Conservation (phyloP, 1,140 invertebrate species). For the Drosophila cardini region DNA sequence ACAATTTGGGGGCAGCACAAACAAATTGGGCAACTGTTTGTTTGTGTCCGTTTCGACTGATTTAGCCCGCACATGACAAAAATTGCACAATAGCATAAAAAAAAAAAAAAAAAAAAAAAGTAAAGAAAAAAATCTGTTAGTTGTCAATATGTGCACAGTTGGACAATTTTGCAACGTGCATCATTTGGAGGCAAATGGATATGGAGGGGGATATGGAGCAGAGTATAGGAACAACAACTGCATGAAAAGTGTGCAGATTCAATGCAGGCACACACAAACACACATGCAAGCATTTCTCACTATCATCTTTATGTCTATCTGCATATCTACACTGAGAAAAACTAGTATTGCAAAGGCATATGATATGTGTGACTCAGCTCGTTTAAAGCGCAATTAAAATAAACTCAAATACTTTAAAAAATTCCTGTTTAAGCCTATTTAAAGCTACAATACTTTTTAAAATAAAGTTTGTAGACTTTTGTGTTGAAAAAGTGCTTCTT, state of each 20-base stretch:
- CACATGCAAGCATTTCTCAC: conserved; percentile 12
- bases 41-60: conserved; percentile 61
- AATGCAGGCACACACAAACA: conserved; percentile 27
- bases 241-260: not conserved
- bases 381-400: too few relatives aligned
- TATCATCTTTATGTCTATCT: not conserved
- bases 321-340: too few relatives aligned
- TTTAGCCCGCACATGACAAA: conserved; percentile 72
- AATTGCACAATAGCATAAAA: conserved; percentile 56
- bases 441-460: too few relatives aligned
- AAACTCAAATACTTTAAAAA: too few relatives aligned
- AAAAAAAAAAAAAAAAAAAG: too few relatives aligned
- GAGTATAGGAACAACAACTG: conserved; percentile 39
- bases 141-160: conserved; percentile 64
- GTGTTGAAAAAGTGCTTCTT: too few relatives aligned
- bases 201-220: too few relatives aligned
- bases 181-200: conserved; percentile 53
- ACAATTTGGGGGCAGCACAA: conserved; percentile 13
- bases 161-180: conserved; percentile 64
- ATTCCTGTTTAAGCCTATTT: too few relatives aligned
- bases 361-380: too few relatives aligned
- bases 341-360: too few relatives aligned
- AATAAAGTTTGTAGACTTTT: too few relatives aligned
- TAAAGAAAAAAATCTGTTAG: conserved; percentile 60
- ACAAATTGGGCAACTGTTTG: conserved; percentile 57